These are phyloP conservation scores for Ophion slaviceki DNA, from an alignment of 2,888 invertebrate genomes.

Conservation along the genomic window DNA sequence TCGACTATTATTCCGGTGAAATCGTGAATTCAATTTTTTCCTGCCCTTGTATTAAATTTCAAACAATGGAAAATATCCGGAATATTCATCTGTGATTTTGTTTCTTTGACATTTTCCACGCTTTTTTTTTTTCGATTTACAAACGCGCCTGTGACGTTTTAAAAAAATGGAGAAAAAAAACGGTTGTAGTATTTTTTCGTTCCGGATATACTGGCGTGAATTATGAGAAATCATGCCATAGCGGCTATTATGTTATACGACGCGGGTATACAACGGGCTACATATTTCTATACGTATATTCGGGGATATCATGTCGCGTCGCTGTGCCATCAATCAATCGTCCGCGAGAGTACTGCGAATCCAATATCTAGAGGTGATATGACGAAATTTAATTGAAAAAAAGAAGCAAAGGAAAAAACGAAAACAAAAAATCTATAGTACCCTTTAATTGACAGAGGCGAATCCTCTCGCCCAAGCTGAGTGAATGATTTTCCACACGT, in stretches of 20 bases:
- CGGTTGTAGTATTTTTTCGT: background rate
- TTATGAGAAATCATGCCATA: background rate
- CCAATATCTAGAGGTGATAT: slow-evolving; percentile 49
- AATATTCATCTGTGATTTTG: no score
- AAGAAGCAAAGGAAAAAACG: background rate
- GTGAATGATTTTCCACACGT: slow-evolving; percentile 45
- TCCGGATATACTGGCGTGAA: background rate
- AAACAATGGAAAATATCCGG: no score
- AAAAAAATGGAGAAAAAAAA: no score
- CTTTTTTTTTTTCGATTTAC: no score
- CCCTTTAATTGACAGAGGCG: slow-evolving; percentile 52
- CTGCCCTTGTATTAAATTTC: no score
- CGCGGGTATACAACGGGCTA: background rate
- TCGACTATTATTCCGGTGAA: no score
- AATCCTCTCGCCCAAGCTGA: slow-evolving; percentile 36
- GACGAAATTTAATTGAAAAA: slow-evolving; percentile 63
- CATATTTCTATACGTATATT: slow-evolving; percentile 11
- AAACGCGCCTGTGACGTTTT: no score
- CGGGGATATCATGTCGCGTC: slow-evolving; percentile 31
- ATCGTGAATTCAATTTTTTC: no score
- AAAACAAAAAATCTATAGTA: slow-evolving; percentile 25
- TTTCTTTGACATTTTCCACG: no score
- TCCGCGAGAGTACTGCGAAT: slow-evolving; percentile 32
- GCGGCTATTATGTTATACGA: background rate
- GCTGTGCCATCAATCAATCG: slow-evolving; percentile 56